Conservation (phyloP, 1,140 invertebrate species). For the Colletes latitarsis region DNA sequence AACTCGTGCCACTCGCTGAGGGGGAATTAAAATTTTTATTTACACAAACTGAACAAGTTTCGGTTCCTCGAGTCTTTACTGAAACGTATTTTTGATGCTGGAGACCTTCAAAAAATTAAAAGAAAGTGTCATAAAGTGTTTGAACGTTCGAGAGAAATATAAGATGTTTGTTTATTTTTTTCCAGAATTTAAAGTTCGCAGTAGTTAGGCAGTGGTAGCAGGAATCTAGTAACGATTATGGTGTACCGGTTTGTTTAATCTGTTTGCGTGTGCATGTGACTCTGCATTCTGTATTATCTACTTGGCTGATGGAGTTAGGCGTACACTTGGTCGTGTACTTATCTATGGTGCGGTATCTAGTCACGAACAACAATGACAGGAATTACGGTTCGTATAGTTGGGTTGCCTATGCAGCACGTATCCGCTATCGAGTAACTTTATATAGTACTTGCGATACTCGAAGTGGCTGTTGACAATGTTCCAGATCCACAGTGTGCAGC, state of each 20-base stretch:
- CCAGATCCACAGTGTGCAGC: neutral
- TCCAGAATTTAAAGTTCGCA: too few species aligned
- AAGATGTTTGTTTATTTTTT: too few species aligned
- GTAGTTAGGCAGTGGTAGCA: too few species aligned
- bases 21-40: too few species aligned
- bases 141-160: too few species aligned
- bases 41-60: too few species aligned
- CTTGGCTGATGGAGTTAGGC: neutral
- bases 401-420: conserved; percentile 11
- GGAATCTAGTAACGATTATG: neutral
- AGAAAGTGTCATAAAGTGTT: too few species aligned
- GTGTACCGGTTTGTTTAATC: conserved; percentile 4
- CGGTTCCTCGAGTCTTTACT: too few species aligned
- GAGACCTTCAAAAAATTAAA: too few species aligned
- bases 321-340: conserved; percentile 28
- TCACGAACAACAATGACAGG: conserved; percentile 43
- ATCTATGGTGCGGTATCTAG: conserved; percentile 16
- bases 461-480: conserved; percentile 9
- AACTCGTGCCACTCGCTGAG: too few species aligned
- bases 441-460: neutral
- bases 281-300: conserved; percentile 7
- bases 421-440: conserved; percentile 11
- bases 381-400: conserved; percentile 25
- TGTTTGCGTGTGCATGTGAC: neutral
- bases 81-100: too few species aligned